Conservation (phyloP, 2,888 invertebrate species). For the Phaonia tiefii region DNA sequence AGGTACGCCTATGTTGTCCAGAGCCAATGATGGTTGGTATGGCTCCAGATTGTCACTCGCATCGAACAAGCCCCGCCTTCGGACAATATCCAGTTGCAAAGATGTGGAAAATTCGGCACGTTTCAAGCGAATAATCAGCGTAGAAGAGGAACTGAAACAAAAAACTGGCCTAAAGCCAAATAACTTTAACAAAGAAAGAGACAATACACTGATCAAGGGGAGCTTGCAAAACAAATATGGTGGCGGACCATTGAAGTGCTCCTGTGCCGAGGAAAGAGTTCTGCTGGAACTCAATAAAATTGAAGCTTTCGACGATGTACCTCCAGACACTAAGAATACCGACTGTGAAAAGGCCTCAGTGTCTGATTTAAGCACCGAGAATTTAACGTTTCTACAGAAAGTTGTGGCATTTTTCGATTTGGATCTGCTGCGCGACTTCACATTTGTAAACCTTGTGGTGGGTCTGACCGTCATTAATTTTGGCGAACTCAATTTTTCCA, state of each 20-base stretch:
- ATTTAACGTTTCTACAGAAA: constrained; percentile 81
- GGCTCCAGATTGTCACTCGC: constrained; percentile 76
- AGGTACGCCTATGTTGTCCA: constrained; percentile 85
- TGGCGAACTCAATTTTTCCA: constrained; percentile 87
- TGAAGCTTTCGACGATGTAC: constrained; percentile 31
- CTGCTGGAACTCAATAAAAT: constrained; percentile 69
- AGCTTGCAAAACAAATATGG: constrained; percentile 55
- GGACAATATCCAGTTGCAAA: constrained; percentile 74
- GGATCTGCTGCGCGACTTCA: constrained; percentile 85
- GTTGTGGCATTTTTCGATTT: constrained; percentile 86
- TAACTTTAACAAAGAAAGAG: constrained; percentile 76
- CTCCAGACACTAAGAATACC: constrained; percentile 23
- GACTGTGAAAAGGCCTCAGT: background rate
- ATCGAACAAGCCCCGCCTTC: constrained; percentile 72
- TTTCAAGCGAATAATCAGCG: constrained; percentile 71
- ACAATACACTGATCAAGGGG: constrained; percentile 70
- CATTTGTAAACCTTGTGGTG: constrained; percentile 86
- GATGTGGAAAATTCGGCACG: constrained; percentile 72
- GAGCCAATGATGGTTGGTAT: constrained; percentile 80
- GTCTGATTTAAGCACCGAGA: constrained; percentile 44
- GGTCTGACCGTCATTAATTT: constrained; percentile 87
- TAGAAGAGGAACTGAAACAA: constrained; percentile 70
- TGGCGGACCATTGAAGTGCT: constrained; percentile 71
- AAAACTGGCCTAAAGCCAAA: constrained; percentile 75
- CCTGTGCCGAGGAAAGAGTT: constrained; percentile 73